A percentile compares a stretch with the other conserved stretches of the same genome.
Evolutionary conservation across 1,140 invertebrate genomes (phyloP).

Genomic region (Trinorchestia longiramus): DNA sequence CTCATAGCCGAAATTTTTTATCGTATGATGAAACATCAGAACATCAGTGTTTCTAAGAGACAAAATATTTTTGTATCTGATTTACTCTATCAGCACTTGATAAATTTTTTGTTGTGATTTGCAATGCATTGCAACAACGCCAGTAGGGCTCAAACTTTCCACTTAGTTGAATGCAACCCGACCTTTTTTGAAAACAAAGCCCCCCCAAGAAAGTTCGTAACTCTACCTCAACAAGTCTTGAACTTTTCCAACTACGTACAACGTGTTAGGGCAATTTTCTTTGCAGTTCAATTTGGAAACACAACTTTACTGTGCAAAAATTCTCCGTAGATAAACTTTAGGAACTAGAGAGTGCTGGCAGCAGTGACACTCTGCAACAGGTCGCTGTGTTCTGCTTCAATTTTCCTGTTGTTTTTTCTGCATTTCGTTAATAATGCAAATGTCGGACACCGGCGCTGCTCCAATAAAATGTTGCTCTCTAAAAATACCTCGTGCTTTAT

Average conservation of each 20-base stretch:
- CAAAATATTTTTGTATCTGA: too few species aligned
- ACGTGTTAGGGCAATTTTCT: not conserved
- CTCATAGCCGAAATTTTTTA: too few species aligned
- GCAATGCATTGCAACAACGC: not conserved
- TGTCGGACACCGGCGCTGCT: not conserved
- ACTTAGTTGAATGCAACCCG: not conserved
- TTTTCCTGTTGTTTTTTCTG: not conserved
- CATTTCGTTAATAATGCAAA: not conserved
- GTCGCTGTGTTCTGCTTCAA: not conserved
- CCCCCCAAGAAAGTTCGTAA: not conserved
- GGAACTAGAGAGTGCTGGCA: not conserved
- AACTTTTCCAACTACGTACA: not conserved
- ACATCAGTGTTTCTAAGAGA: too few species aligned
- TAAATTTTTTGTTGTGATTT: not conserved
- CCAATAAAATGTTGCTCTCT: not conserved
- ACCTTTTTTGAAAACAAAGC: not conserved
- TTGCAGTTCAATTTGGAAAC: not conserved
- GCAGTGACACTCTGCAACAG: not conserved
- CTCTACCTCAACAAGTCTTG: not conserved
- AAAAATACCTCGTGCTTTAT: not conserved
- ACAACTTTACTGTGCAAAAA: not conserved
- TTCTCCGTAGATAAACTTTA: not conserved
- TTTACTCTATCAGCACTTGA: too few species aligned
- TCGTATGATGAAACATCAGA: too few species aligned
- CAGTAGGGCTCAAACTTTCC: not conserved